Conservation (phyloP, 2,797 vertebrate genomes). For the Poeciliopsis turneri region DNA sequence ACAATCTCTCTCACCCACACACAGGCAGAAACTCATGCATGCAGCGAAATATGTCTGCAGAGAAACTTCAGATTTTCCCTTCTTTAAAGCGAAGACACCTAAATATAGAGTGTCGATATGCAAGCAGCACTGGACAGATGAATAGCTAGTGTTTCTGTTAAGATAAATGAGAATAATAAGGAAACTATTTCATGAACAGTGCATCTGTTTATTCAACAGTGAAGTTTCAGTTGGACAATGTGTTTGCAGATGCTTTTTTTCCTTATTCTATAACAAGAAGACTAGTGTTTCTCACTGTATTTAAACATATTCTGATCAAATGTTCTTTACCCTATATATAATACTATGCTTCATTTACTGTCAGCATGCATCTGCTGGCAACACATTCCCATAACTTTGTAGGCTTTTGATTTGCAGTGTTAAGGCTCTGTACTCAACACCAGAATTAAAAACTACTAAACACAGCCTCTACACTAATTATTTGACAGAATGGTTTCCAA, state of each 20-base stretch:
- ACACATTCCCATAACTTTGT: not conserved
- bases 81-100: not conserved
- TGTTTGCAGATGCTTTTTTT: not conserved
- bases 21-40: not conserved
- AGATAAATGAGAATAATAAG: conserved; percentile 23
- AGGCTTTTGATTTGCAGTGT: not conserved
- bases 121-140: conserved; percentile 26
- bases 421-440: not conserved
- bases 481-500: not conserved
- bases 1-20: conserved; percentile 45
- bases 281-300: not conserved
- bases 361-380: not conserved
- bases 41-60: not conserved
- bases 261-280: conserved; percentile 22
- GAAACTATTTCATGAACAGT: conserved; percentile 37
- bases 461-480: not conserved
- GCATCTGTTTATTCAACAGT: conserved; percentile 27
- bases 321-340: not conserved
- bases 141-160: conserved; percentile 32
- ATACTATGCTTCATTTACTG: not conserved
- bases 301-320: not conserved
- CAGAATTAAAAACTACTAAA: not conserved
- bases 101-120: not conserved
- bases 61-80: not conserved
- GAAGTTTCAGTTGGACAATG: conserved; percentile 42